Evolutionary conservation across 1,140 invertebrate genomes (phyloP), one percentile per base, ranked within the genome.

Genomic region (Coboldia fuscipes): DNA sequence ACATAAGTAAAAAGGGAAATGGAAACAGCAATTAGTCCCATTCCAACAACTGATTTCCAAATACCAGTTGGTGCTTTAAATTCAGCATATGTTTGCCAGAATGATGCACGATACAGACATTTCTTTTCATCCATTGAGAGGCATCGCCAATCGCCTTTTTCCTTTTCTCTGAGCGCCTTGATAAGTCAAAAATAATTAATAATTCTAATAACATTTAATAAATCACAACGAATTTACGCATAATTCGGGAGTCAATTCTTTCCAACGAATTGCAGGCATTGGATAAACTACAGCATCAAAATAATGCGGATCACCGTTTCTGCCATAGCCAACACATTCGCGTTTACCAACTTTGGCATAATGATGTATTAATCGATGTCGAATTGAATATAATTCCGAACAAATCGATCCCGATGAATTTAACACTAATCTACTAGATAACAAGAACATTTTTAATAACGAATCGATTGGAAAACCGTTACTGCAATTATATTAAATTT

Each of bases 61-160:
- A 85, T 72, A 5, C 88, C 88, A 29, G 73, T 76, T 18, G 80
- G 74, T 3, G 86, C 85, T 35, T 76, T 62, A 44, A 93, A 71
- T 62, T 97, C 92, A 24, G 76, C 68, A 53, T 84, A 89, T 10
- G 92, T 97, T 53, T 88, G 79, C 47, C 88, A 78, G 60, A 89
- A 97, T 39, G 79, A 86, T 1, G 76, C 72, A 45, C 92, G 67
- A 61, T 97, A 96, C 12, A 97, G 57, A 1, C 66, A 64, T 63
- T 96, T 96, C 56, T 94, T 96, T 46, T 97, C 92, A 44, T 89
- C 81, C 0, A 81, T 46, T 4, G 75, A 71, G 4, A 97, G 53
- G 41, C 81, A 79, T 41, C 75, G 81, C 93, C 93, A 97, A 51
- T 96, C 89, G 21, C 81, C 85, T 57, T 84, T 85, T 57, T 97